These are phyloP conservation scores for Pocota personata DNA, from an alignment of 2,888 invertebrate species.

Conservation along the genomic window DNA sequence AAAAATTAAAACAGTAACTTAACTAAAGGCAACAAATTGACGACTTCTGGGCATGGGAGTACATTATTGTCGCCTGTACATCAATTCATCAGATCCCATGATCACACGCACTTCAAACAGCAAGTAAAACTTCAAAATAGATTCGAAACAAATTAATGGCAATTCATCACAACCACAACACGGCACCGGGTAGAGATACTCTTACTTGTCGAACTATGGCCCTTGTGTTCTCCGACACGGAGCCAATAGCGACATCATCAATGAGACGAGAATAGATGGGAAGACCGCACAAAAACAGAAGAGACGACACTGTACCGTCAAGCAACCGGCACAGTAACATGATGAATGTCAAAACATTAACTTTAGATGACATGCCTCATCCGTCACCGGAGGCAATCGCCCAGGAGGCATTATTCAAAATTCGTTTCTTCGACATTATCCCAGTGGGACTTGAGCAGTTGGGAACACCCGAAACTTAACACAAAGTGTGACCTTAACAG, in stretches of 20 bases:
- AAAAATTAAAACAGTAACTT: not conserved
- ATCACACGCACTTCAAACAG: slow-evolving; percentile 53
- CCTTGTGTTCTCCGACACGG: slow-evolving; percentile 37
- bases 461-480: slow-evolving; percentile 49
- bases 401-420: slow-evolving; percentile 69
- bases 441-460: slow-evolving; percentile 63
- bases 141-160: slow-evolving; percentile 71
- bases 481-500: slow-evolving; percentile 57
- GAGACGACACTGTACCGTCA: slow-evolving; percentile 56
- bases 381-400: slow-evolving; percentile 78
- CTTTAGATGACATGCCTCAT: slow-evolving; percentile 82
- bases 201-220: slow-evolving; percentile 63
- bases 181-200: slow-evolving; percentile 11
- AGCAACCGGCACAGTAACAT: slow-evolving; percentile 74
- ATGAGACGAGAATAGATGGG: slow-evolving; percentile 58
- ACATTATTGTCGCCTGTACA: slow-evolving; percentile 20
- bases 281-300: slow-evolving; percentile 64
- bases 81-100: slow-evolving; percentile 48
- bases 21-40: slow-evolving; percentile 26
- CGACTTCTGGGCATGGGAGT: slow-evolving; percentile 43
- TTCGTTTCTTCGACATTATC: slow-evolving; percentile 65
- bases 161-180: slow-evolving; percentile 63
- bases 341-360: slow-evolving; percentile 83
- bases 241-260: slow-evolving; percentile 60
- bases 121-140: slow-evolving; percentile 49